Base-by-base conservation (phyloP, 2,797 vertebrate genomes). In the Botia kubotai region DNA sequence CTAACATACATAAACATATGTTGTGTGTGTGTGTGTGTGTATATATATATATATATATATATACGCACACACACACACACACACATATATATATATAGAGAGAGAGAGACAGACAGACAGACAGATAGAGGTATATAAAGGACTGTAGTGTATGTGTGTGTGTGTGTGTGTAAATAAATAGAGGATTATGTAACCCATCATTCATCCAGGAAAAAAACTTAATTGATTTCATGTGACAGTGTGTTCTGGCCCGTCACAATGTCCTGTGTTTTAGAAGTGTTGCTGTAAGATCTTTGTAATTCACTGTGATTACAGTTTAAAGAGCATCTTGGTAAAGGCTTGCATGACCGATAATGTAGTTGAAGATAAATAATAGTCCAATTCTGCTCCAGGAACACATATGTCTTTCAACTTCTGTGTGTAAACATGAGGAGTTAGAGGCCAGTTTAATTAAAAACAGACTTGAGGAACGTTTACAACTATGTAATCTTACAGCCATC, bases 351-450 rank as follows among this genome's bases (percentile, higher is more conserved):
- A 53, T 2, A 43, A 4, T 62, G 12, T 2, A 17, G 16, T 43
- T 55, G 53, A 26, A 77, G 55, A 76, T 26, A 75, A 46, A 13
- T 19, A 52, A 57, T 19, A 21, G 5, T 17, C 62, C 2, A 1
- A 60, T 57, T 68, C 39, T 13, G 52, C 77, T 36, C 68, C 77
- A 80, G 36, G 43, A 39, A 48, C 16, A 0, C 6, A 0, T 21
- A 21, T 8, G 39, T 36, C 0, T 6, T 72, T 39, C 29, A 53
- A 57, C 52, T 46, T 60, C 46, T 53, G 60, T 19, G 26, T 72
- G 77, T 79, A 66, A 79, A 79, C 69, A 79, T 36, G 26, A 43
- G 53, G 29, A 72, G 60, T 19, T 46, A 29, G 48, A 46, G 69
- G 2, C 3, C 3, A 10, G 16, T 4, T 36, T 79, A 79, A 79